Evolutionary conservation across 2,113 vertebrate genomes (phyloP).

Genomic region (Calyptommatus sinebrachiatus): DNA sequence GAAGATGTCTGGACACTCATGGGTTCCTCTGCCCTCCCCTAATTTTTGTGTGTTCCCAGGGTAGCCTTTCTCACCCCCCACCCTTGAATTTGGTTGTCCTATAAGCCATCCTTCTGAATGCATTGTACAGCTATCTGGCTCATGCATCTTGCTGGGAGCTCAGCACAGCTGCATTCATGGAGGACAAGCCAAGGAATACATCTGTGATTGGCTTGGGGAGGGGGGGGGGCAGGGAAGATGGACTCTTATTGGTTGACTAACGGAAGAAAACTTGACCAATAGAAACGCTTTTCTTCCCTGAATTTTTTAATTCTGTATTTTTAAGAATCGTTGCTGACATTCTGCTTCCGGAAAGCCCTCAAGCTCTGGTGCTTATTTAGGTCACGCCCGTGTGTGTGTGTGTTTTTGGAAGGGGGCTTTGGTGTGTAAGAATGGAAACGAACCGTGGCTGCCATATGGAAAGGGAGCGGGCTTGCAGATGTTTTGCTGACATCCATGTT

Average conservation of each 20-base stretch:
- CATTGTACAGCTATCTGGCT: no score
- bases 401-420: constrained; percentile 62
- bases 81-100: constrained; percentile 43
- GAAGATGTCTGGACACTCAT: constrained; percentile 56
- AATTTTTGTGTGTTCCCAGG: constrained; percentile 48
- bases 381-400: constrained; percentile 58
- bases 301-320: constrained; percentile 57
- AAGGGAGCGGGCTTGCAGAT: constrained; percentile 65
- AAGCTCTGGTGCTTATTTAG: constrained; percentile 76
- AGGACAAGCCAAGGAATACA: constrained; percentile 50
- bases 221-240: constrained; percentile 55
- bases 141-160: constrained; percentile 28
- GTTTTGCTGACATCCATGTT: constrained; percentile 59
- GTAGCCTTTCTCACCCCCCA: constrained; percentile 34
- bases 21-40: constrained; percentile 52
- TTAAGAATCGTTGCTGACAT: constrained; percentile 55
- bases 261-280: constrained; percentile 74
- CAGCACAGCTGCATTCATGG: constrained; percentile 49
- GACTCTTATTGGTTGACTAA: constrained; percentile 68
- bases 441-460: constrained; percentile 58
- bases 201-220: constrained; percentile 56
- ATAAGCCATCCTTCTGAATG: constrained; percentile 32
- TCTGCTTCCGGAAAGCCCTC: constrained; percentile 65
- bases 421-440: constrained; percentile 68
- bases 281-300: constrained; percentile 62